These are phyloP conservation scores for Brevimyrus niger DNA, from an alignment of 2,113 vertebrate genomes.

Conservation along the genomic window DNA sequence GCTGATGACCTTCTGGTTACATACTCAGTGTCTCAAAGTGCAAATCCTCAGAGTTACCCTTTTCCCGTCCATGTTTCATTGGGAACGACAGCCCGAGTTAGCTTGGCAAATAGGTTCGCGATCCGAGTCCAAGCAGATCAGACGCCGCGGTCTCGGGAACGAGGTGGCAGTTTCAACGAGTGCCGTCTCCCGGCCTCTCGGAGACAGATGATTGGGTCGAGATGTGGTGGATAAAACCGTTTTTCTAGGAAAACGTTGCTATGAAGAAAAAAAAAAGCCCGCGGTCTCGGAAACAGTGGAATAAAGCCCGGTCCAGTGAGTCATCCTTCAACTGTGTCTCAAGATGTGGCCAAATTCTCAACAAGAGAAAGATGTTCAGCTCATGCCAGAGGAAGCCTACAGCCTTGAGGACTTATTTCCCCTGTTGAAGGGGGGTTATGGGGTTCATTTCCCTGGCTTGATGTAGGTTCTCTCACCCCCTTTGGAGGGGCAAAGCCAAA, in stretches of 20 bases:
- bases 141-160: not conserved
- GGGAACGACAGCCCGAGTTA: not conserved
- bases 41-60: not conserved
- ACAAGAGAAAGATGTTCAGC: not conserved
- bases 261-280: not conserved
- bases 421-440: not conserved
- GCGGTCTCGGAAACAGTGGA: not conserved
- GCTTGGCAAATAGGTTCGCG: not conserved
- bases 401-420: not conserved
- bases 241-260: not conserved
- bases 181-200: not conserved
- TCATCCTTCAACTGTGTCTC: not conserved
- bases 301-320: not conserved
- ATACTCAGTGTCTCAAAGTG: not conserved
- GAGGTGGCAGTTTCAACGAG: not conserved
- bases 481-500: not conserved
- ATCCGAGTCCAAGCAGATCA: not conserved
- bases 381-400: not conserved
- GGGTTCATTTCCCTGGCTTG: not conserved
- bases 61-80: not conserved
- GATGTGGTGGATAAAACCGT: not conserved
- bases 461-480: not conserved
- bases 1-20: not conserved
- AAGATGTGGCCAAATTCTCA: not conserved
- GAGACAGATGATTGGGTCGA: not conserved